Conservation (phyloP, 2,888 invertebrate species). For the Stramonita haemastoma region DNA sequence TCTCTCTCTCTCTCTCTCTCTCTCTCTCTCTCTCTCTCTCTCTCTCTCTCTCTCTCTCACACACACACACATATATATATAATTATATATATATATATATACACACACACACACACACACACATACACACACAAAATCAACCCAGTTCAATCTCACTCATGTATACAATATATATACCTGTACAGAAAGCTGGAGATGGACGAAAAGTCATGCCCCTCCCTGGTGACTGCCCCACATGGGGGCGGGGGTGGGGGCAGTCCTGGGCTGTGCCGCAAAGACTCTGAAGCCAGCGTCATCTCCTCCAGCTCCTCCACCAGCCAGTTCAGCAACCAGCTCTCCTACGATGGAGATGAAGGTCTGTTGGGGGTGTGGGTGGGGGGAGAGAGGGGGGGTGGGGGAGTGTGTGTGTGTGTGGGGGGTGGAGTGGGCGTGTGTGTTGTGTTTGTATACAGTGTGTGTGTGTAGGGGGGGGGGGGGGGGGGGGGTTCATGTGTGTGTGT, state of each 20-base stretch:
- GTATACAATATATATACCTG: neutral
- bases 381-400: no score
- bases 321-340: conserved; percentile 59
- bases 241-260: no score
- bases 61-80: neutral
- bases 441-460: no score
- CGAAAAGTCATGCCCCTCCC: conserved; percentile 92
- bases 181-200: conserved; percentile 93
- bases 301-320: conserved; percentile 85
- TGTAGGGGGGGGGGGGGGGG: no score
- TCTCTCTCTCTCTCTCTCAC: neutral
- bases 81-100: no score
- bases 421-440: no score
- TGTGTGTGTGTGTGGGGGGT: no score
- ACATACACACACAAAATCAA: no score
- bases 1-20: neutral
- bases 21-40: neutral
- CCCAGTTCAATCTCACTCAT: neutral
- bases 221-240: conserved; percentile 79
- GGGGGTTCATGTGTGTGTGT: no score
- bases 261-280: conserved; percentile 91
- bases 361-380: no score
- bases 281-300: conserved; percentile 94
- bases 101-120: neutral
- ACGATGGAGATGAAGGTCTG: conserved; percentile 59